Evolutionary conservation across 2,888 invertebrate species (phyloP).

Genomic region (Drosophila mimica): DNA sequence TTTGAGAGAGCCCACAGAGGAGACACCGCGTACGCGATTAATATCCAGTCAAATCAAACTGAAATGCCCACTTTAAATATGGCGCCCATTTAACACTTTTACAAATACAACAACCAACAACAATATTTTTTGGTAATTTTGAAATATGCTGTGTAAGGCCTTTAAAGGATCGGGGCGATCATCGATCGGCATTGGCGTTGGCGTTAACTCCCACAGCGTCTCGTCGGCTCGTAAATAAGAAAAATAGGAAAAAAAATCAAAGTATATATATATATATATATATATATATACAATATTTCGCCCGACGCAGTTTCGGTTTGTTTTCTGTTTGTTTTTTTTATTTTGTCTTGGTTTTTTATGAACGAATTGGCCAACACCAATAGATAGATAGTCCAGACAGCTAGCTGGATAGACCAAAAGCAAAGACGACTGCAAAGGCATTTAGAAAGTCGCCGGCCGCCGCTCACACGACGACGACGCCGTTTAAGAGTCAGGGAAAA

Average conservation of each 20-base stretch:
- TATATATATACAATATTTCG: conserved; percentile 27
- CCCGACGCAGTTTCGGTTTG: conserved; percentile 31
- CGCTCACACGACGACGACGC: conserved; percentile 56
- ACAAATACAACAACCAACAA: conserved; percentile 25
- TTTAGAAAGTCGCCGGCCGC: conserved; percentile 76
- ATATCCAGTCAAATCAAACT: conserved; percentile 46
- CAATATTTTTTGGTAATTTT: conserved; percentile 49
- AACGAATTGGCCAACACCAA: conserved; percentile 74
- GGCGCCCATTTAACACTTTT: conserved; percentile 72
- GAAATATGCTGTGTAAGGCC: conserved; percentile 60
- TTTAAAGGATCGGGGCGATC: conserved; percentile 66
- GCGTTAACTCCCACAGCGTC: conserved; percentile 52
- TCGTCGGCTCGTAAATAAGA: conserved; percentile 47
- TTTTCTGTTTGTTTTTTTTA: conserved; percentile 2
- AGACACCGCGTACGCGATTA: conserved; percentile 32
- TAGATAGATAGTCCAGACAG: conserved; percentile 65
- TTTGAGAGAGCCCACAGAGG: conserved; percentile 27
- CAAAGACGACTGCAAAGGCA: conserved; percentile 59
- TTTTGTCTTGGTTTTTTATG: conserved; percentile 45
- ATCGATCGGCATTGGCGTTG: conserved; percentile 33
- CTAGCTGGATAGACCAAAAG: conserved; percentile 49
- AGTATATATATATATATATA: conserved; percentile 39
- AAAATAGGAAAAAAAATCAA: conserved; percentile 33
- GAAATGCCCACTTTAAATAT: conserved; percentile 54
- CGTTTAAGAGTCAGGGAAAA: conserved; percentile 68